Percentiles rank a stretch among this genome's conserved stretches.
Conservation (phyloP, 2,797 vertebrate species). For the Lithobates pipiens region DNA sequence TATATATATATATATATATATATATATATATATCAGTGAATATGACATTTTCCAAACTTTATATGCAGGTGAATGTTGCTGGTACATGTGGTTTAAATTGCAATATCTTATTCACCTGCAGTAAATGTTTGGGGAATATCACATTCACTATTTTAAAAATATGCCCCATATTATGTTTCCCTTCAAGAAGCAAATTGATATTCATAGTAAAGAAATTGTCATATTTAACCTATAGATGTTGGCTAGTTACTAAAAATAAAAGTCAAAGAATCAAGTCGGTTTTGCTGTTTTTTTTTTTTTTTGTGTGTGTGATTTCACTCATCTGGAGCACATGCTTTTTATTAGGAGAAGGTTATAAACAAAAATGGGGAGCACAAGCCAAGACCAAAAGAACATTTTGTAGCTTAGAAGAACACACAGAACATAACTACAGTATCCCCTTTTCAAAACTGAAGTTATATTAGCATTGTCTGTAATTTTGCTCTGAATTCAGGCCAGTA, state of each 20-base stretch:
- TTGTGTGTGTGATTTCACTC: slow-evolving; percentile 28
- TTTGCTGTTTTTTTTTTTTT: slow-evolving; percentile 23
- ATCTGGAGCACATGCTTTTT: slow-evolving; percentile 46
- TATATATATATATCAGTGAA: too few species aligned
- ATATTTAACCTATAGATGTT: background rate
- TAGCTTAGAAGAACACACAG: slow-evolving; percentile 54
- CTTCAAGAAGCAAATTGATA: background rate
- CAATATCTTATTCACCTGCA: too few species aligned
- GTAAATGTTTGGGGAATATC: too few species aligned
- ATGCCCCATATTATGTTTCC: background rate
- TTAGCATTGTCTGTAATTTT: slow-evolving; percentile 47
- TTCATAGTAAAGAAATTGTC: background rate
- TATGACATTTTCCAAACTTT: too few species aligned
- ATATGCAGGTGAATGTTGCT: too few species aligned
- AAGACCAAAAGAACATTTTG: slow-evolving; percentile 51
- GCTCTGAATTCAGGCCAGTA: slow-evolving; percentile 24
- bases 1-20: too few species aligned
- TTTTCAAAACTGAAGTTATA: slow-evolving; percentile 24
- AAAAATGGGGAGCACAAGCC: slow-evolving; percentile 45
- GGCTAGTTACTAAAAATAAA: background rate
- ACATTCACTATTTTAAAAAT: background rate
- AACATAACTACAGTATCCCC: slow-evolving; percentile 36
- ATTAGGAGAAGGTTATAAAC: slow-evolving; percentile 43
- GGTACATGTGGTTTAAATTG: too few species aligned
- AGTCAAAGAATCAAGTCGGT: background rate